These are phyloP conservation scores for Drosophila obscura DNA, from an alignment of 1,140 invertebrate genomes.

Conservation along the genomic window DNA sequence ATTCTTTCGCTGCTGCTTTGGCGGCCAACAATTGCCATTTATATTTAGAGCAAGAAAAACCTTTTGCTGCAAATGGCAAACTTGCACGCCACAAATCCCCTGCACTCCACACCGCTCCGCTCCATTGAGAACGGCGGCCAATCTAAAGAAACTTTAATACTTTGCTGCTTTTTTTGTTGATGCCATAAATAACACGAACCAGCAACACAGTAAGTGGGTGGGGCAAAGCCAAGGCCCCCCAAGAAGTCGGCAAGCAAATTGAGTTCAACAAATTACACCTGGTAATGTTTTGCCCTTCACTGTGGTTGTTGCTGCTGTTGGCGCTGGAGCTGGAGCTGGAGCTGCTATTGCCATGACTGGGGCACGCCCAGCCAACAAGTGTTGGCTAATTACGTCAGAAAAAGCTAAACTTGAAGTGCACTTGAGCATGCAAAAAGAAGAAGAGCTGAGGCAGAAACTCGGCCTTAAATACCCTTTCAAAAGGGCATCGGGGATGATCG, in stretches of 20 bases:
- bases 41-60: conserved; percentile 10
- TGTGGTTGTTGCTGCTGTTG: conserved; percentile 15
- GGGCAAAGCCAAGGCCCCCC: conserved; percentile 16
- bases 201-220: not conserved
- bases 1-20: not conserved
- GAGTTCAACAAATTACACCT: conserved; percentile 81
- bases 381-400: conserved; percentile 80
- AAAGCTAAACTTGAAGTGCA: conserved; percentile 61
- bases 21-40: conserved; percentile 50
- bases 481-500: too few species aligned
- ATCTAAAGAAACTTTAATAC: conserved; percentile 47
- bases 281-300: conserved; percentile 42
- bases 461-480: not conserved
- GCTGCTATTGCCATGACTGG: not conserved
- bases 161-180: conserved; percentile 40
- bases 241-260: conserved; percentile 64
- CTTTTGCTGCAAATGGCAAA: conserved; percentile 42
- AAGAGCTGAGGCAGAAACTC: not conserved
- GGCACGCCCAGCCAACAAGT: conserved; percentile 63
- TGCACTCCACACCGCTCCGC: too few species aligned
- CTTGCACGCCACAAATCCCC: conserved; percentile 42
- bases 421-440: conserved; percentile 62
- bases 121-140: conserved; percentile 1
- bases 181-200: conserved; percentile 68
- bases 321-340: conserved; percentile 15